These are phyloP conservation scores for Pleuronectes platessa DNA, from an alignment of 2,113 vertebrate species.

Conservation along the genomic window DNA sequence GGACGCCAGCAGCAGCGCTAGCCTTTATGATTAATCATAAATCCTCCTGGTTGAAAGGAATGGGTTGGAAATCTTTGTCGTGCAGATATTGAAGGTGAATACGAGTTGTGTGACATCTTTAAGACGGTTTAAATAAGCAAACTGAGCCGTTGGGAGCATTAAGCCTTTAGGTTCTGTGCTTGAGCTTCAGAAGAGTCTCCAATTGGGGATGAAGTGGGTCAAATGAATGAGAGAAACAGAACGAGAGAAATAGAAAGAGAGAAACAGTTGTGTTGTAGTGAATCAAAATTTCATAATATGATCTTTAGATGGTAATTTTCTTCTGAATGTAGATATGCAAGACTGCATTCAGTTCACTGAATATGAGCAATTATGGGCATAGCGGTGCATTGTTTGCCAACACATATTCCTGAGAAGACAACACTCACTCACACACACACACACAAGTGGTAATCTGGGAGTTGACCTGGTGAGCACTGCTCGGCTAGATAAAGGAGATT, in stretches of 20 bases:
- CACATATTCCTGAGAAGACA: conserved; percentile 22
- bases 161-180: too few species aligned
- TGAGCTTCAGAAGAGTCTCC: too few species aligned
- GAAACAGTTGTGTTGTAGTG: not conserved
- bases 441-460: conserved; percentile 56
- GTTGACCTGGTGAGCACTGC: conserved; percentile 64
- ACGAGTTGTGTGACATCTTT: not conserved
- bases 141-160: too few species aligned
- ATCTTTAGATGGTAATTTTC: not conserved
- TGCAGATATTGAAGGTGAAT: too few species aligned
- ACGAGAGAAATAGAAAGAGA: not conserved
- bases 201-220: too few species aligned
- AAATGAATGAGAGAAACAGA: not conserved
- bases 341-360: conserved; percentile 2
- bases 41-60: too few species aligned
- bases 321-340: conserved; percentile 18
- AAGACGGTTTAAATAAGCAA: too few species aligned
- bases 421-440: conserved; percentile 27
- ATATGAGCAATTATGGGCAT: conserved; percentile 31
- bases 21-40: too few species aligned
- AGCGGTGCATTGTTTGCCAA: conserved; percentile 33
- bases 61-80: too few species aligned
- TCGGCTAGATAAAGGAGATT: conserved; percentile 74
- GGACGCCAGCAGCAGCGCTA: too few species aligned
- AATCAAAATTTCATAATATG: not conserved